Conservation (phyloP, 53 echinoderm and acorn worm species). For the Paracentrotus lividus region DNA sequence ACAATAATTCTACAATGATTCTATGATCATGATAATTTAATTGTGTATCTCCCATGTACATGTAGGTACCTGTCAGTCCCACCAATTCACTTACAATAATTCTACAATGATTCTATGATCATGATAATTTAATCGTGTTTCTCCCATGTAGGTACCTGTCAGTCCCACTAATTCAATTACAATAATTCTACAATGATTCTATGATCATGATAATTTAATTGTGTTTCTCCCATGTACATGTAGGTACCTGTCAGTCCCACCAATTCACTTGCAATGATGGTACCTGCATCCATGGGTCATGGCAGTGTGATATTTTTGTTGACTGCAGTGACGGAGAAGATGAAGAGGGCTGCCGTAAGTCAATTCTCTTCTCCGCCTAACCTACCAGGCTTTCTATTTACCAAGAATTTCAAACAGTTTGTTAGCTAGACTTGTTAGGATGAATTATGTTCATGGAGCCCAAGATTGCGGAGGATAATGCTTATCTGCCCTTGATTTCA, state of each 20-base stretch:
- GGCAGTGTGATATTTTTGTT: constrained; percentile 37
- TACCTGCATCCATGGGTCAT: constrained; percentile 44
- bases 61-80: too few relatives aligned
- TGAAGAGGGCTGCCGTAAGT: constrained; percentile 37
- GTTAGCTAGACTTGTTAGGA: too few relatives aligned
- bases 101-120: too few relatives aligned
- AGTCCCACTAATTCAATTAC: constrained; percentile 56
- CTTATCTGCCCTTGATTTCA: too few relatives aligned
- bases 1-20: too few relatives aligned
- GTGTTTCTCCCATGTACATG: neutral
- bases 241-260: constrained; percentile 34
- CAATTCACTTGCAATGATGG: constrained; percentile 65
- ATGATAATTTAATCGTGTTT: neutral
- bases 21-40: too few relatives aligned
- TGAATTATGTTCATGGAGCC: too few relatives aligned
- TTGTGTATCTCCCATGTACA: too few relatives aligned
- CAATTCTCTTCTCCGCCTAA: neutral
- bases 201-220: neutral
- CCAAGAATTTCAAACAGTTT: too few relatives aligned
- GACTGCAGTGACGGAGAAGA: constrained; percentile 45
- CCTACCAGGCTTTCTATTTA: too few relatives aligned
- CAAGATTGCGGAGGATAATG: too few relatives aligned
- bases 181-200: constrained; percentile 11
- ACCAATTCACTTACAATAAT: too few relatives aligned
- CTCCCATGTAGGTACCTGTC: neutral